These are phyloP conservation scores for Entomyzon cyanotis DNA, from an alignment of 2,113 vertebrate species.

Conservation along the genomic window DNA sequence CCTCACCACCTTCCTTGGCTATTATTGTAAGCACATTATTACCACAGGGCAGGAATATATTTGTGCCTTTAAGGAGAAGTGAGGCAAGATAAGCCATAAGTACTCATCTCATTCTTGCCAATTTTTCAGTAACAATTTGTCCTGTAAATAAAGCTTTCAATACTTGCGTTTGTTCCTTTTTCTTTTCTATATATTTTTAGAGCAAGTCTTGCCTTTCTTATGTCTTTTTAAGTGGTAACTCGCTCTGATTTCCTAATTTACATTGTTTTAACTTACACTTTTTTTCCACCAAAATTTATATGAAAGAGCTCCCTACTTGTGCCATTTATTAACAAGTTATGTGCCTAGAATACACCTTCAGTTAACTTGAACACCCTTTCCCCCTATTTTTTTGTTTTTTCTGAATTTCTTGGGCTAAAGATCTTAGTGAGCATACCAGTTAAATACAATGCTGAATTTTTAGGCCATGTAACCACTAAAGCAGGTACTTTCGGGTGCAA, in stretches of 20 bases:
- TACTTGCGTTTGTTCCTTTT: not conserved
- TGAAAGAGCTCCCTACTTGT: not conserved
- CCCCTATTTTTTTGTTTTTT: accelerated
- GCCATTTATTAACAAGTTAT: not conserved
- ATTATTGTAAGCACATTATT: not conserved
- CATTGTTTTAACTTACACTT: not conserved
- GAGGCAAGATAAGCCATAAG: not conserved
- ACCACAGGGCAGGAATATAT: not conserved
- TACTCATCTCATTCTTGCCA: not conserved
- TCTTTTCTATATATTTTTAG: not conserved
- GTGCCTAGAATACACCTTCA: not conserved
- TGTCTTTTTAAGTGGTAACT: not conserved
- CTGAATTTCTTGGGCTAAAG: not conserved
- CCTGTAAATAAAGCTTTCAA: not conserved
- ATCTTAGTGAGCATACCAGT: not conserved
- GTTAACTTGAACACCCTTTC: not conserved
- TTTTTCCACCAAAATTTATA: not conserved
- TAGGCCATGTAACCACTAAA: not conserved
- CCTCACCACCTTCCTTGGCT: not conserved
- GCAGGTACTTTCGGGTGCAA: not conserved
- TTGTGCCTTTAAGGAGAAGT: not conserved
- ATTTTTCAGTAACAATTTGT: not conserved
- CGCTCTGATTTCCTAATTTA: not conserved
- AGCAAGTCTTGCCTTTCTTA: not conserved
- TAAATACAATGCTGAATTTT: not conserved